Evolutionary conservation across 2,113 vertebrate genomes (phyloP), one percentile per base, ranked within the genome.

Genomic region (Tenrec ecaudatus): DNA sequence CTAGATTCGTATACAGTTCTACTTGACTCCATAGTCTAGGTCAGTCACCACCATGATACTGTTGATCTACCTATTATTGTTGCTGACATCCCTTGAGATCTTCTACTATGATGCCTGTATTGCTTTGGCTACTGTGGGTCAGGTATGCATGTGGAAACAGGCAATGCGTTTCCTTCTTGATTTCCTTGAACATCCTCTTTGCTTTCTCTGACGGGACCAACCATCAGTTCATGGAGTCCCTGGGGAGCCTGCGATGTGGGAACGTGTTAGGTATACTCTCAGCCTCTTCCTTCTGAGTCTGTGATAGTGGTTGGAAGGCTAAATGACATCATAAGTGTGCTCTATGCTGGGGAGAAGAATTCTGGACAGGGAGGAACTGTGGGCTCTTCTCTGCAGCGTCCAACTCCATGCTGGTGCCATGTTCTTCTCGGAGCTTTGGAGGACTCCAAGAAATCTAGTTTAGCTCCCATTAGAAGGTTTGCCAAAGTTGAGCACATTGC

Each of bases 131-230:
- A 40, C 40, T 40, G 33, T 16, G 60, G 60, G 25, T 69, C 36
- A 93, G n/a, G 10, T 38, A 57, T 16, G 73, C 68, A 47, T 81
- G 10, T 38, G 77, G 53, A 75, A 92, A 66, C 0, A 89, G 84
- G 66, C 20, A 64, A 33, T 4, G 20, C 1, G 17, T 33, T 85
- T 82, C 53, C 57, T 80, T 27, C 31, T 88, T 82, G 33, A 43
- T 71, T 94, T 93, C 16, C 20, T 73, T 82, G 62, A 36, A 89
- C 23, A 71, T 80, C 60, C 15, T 82, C 23, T 88, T 92, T 38
- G 36, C 33, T 78, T 1, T 62, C 31, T 69, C n/a, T 86, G 25
- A 82, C 17, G 73, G 71, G 47, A 86, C 47, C 9, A 53, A 53
- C 12, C 7, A 25, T 81, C 86, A 38, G 17, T 68, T 69, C 31